Conservation (phyloP, 1,140 invertebrate genomes). For the Phocides pigmalion region DNA sequence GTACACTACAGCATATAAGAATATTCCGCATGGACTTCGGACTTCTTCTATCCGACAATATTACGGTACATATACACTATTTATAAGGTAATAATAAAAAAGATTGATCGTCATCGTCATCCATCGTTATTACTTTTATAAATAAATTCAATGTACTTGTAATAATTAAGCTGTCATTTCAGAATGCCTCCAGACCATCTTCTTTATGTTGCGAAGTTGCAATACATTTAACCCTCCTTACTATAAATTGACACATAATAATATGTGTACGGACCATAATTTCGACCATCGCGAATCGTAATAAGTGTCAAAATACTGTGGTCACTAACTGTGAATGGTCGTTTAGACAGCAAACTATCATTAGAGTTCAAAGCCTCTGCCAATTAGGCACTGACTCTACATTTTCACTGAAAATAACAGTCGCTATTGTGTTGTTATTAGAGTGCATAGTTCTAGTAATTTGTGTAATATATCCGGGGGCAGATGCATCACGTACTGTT, state of each 20-base stretch:
- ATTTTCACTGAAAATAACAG: slow-evolving; percentile 49
- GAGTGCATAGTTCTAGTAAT: slow-evolving; percentile 47
- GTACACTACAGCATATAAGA: too few species aligned
- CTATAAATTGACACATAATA: slow-evolving; percentile 7
- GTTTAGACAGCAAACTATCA: slow-evolving; percentile 44
- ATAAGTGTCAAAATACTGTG: slow-evolving; percentile 7
- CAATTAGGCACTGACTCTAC: slow-evolving; percentile 54
- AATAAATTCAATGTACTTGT: neutral
- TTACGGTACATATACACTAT: too few species aligned
- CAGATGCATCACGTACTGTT: slow-evolving; percentile 37
- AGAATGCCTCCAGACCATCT: neutral
- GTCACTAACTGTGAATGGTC: neutral
- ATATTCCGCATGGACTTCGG: too few species aligned
- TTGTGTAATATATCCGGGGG: slow-evolving; percentile 41
- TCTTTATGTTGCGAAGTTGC: neutral
- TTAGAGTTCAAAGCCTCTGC: slow-evolving; percentile 52
- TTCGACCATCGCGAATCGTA: neutral
- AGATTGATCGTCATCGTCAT: too few species aligned
- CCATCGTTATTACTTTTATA: neutral
- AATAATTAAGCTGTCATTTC: neutral
- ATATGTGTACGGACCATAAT: neutral
- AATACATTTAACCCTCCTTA: slow-evolving; percentile 16
- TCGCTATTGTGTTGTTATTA: slow-evolving; percentile 45
- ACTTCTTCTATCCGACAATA: too few species aligned
- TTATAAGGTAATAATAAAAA: too few species aligned